Evolutionary conservation across 2,888 invertebrate genomes (phyloP).

Genomic region (Dynastes hyllus): DNA sequence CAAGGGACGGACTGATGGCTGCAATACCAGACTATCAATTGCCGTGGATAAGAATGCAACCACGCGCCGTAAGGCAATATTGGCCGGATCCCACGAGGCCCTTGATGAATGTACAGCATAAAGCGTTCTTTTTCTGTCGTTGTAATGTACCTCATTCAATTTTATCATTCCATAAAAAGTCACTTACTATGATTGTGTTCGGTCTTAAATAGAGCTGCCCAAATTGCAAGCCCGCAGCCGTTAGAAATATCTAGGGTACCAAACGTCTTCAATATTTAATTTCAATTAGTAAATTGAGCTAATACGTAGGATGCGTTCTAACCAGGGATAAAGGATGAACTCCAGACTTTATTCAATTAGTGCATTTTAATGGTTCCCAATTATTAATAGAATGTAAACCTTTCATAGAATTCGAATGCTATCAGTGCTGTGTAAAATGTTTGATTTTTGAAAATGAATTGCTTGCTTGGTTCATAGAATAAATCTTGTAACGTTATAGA

Average conservation of each 20-base stretch:
- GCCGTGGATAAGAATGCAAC: constrained; percentile 53
- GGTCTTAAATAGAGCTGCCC: constrained; percentile 41
- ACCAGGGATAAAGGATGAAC: not conserved
- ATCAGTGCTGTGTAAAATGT: too few relatives aligned
- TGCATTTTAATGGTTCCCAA: not conserved
- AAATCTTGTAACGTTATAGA: too few relatives aligned
- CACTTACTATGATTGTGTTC: constrained; percentile 56
- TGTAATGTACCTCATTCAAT: constrained; percentile 54
- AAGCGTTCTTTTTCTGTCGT: constrained; percentile 51
- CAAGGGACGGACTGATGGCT: constrained; percentile 47
- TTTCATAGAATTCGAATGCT: too few relatives aligned
- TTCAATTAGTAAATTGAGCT: constrained; percentile 41
- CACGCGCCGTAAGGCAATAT: constrained; percentile 44
- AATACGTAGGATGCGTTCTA: constrained; percentile 9
- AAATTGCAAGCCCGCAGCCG: constrained; percentile 34
- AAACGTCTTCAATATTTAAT: constrained; percentile 40
- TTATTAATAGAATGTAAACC: too few relatives aligned
- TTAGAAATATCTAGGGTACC: constrained; percentile 33
- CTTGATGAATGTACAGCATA: constrained; percentile 52
- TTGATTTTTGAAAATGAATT: too few relatives aligned
- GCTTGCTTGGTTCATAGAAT: too few relatives aligned
- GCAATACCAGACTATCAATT: constrained; percentile 52
- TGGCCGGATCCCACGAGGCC: constrained; percentile 47
- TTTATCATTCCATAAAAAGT: constrained; percentile 57
- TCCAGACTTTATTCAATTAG: not conserved